A percentile compares a stretch with the other conserved stretches of the same genome.
Conservation (phyloP, 2,797 vertebrate genomes). For the Acanthis flammea region DNA sequence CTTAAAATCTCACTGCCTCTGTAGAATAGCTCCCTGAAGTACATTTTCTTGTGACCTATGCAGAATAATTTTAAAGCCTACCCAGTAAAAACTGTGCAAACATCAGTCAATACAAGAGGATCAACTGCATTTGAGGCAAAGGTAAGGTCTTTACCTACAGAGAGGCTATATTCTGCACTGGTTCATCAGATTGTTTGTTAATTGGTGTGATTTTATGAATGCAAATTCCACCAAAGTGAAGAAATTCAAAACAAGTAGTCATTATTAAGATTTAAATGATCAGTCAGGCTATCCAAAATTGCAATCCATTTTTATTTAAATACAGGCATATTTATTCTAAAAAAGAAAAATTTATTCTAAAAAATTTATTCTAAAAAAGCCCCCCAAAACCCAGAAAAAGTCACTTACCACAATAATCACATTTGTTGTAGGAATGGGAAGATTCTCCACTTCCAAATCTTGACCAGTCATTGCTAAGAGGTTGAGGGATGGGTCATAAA, state of each 20-base stretch:
- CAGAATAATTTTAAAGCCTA: background rate
- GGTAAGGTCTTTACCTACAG: background rate
- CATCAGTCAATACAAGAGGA: background rate
- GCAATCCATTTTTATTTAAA: background rate
- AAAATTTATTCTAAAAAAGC: background rate
- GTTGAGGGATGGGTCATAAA: conserved; percentile 74
- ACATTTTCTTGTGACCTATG: background rate
- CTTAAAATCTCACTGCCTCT: background rate
- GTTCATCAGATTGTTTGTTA: background rate
- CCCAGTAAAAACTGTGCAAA: background rate
- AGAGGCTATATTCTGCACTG: background rate
- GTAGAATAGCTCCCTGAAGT: background rate
- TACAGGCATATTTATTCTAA: background rate
- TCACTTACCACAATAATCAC: conserved; percentile 81
- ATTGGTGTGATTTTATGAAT: background rate
- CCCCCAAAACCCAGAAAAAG: background rate
- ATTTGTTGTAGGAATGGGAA: conserved; percentile 73
- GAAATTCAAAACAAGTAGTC: background rate
- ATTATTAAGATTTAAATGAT: background rate
- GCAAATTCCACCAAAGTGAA: background rate
- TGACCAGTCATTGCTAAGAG: conserved; percentile 73
- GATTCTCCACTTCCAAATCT: conserved; percentile 80
- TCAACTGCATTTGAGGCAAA: background rate
- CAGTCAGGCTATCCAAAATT: background rate
- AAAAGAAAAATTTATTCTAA: background rate